Evolutionary conservation across 2,113 vertebrate species (phyloP).

Genomic region (Garra rufa): DNA sequence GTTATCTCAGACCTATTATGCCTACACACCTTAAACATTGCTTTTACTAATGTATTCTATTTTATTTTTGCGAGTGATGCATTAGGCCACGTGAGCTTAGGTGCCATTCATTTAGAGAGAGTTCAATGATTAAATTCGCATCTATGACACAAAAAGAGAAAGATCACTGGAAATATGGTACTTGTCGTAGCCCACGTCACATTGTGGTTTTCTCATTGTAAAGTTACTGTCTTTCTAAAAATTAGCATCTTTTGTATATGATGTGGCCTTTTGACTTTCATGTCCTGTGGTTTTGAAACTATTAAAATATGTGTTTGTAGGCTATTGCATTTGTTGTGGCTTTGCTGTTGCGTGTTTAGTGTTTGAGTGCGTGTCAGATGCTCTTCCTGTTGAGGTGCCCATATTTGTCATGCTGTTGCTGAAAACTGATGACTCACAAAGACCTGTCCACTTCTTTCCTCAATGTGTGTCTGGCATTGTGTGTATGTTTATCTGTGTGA

Average conservation of each 20-base stretch:
- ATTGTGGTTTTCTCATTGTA: background rate
- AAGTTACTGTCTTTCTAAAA: background rate
- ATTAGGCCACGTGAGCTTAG: background rate
- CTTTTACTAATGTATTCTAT: background rate
- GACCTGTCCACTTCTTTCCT: background rate
- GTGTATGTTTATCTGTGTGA: background rate
- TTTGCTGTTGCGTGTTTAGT: constrained; percentile 31
- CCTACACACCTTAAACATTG: background rate
- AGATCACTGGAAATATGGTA: background rate
- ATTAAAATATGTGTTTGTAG: background rate
- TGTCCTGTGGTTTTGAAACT: background rate
- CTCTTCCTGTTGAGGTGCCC: constrained; percentile 49
- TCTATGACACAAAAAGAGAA: background rate
- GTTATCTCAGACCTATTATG: background rate
- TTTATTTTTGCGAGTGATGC: background rate
- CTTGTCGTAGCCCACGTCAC: background rate
- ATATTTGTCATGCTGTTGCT: constrained; percentile 47
- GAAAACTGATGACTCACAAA: constrained; percentile 47
- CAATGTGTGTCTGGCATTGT: background rate
- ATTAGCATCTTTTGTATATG: background rate
- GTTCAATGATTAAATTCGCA: background rate
- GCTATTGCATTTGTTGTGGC: background rate
- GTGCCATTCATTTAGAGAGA: background rate
- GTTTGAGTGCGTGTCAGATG: constrained; percentile 27
- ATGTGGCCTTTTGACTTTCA: background rate